These are phyloP conservation scores for Saccostrea echinata DNA, from an alignment of 1,140 invertebrate species.

Conservation along the genomic window DNA sequence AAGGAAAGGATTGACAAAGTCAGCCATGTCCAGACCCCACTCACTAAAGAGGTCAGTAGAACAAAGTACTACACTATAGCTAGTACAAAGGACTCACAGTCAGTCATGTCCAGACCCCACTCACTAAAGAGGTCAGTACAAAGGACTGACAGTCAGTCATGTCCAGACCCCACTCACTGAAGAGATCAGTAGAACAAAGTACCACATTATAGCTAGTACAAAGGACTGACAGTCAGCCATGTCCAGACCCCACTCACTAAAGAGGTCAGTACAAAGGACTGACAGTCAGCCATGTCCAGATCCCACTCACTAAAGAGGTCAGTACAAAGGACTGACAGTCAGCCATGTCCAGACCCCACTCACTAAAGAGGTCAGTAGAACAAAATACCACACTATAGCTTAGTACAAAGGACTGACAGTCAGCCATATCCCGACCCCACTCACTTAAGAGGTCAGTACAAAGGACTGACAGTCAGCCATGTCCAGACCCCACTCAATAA, in stretches of 20 bases:
- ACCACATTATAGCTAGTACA: no score
- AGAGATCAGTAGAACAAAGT: constrained; percentile 57
- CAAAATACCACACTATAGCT: background rate
- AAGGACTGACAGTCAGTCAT: background rate
- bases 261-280: no score
- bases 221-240: no score
- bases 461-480: background rate
- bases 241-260: no score
- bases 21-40: constrained; percentile 50
- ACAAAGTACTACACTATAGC: background rate
- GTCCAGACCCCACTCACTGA: constrained; percentile 59
- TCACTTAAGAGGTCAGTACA: no score
- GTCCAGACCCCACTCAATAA: constrained; percentile 59
- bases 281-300: constrained; percentile 43
- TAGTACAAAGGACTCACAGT: no score
- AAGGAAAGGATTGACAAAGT: constrained; percentile 48
- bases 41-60: constrained; percentile 66
- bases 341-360: constrained; percentile 54
- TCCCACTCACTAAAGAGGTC: constrained; percentile 66
- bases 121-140: no score
- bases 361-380: constrained; percentile 65
- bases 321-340: constrained; percentile 47
- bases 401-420: no score
- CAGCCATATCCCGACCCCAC: no score
- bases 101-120: no score